Base-by-base conservation (phyloP, 2,113 vertebrate species). In the Catharus fuscescens region DNA sequence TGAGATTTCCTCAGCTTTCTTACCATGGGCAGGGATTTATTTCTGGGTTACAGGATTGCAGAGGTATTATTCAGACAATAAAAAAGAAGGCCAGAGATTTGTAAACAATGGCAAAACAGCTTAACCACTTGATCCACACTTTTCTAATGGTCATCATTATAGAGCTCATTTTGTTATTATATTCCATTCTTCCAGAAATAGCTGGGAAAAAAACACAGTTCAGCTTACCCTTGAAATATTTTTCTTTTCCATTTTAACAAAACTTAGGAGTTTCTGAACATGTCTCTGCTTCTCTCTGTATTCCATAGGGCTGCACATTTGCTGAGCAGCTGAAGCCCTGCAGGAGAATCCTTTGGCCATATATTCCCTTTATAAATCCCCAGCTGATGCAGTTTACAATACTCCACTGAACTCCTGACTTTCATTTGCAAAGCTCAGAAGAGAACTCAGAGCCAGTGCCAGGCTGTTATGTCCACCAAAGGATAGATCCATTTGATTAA, bases 1-100 rank as follows among this genome's bases (percentile, higher is more conserved):
- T 66, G 50, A 80, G 57, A 91, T 93, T 96, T 92, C 34, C 61
- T 86, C 83, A 85, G 57, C 50, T 69, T 93, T 97, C 72, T 95
- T 66, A 83, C 69, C 64, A 65, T 9, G 34, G 80, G 52, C 94
- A 94, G 23, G 56, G 80, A 94, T 92, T 93, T 95, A 70, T 83
- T 93, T 93, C 88, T 72, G 74, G 42, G 80, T 61, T 84, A 54
- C 48, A 80, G 87, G 60, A 86, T 8, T 90, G 67, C 40, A 82
- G 50, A 57, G 40, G 73, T 77, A 65, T 86, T 80, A 82, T 34
- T 90, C 78, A 90, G 52, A 60, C 65, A 79, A 93, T 76, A 61
- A 82, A 85, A 85, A 88, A 89, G 34, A 60, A 73, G 67, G 52
- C 10, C 50, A 87, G 79, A 89, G 54, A 76, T 83, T 92, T 85